A percentile compares a stretch with the other conserved stretches of the same genome.
phyloP scores from a whole-genome alignment of 2,797 vertebrate species.

The Heliangelus exortis region DNA sequence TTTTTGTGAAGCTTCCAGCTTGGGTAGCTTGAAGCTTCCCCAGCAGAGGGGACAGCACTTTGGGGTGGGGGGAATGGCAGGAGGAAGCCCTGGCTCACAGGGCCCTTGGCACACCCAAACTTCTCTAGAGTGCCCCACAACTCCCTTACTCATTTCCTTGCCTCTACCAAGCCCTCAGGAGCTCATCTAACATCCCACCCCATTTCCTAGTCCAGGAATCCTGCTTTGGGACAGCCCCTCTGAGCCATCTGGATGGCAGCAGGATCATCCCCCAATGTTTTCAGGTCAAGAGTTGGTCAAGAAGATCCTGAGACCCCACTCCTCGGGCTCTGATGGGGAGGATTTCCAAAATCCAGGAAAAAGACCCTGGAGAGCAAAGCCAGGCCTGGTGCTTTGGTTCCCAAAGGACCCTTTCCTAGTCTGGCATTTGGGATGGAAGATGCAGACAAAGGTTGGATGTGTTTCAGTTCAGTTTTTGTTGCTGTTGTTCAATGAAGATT shows the following conservation, averaged over 20 bases:
- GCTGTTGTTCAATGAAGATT: neutral
- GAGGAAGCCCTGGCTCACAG: neutral
- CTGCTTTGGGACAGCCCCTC: neutral
- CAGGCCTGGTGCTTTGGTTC: neutral
- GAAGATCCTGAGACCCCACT: neutral
- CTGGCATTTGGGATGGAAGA: neutral
- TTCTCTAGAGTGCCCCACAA: neutral
- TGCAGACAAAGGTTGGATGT: neutral
- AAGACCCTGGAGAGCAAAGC: neutral
- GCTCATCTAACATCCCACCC: neutral
- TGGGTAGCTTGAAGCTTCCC: too few species aligned
- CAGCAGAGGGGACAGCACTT: neutral
- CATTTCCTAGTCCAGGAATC: neutral
- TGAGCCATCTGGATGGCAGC: neutral
- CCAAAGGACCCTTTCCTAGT: neutral
- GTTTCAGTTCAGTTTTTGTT: neutral
- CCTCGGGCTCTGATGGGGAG: neutral
- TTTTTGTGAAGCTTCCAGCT: neutral
- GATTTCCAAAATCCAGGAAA: neutral
- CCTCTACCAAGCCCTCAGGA: neutral
- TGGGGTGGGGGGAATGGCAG: neutral
- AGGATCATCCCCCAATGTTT: neutral
- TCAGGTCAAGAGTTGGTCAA: neutral
- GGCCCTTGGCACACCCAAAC: accelerated
- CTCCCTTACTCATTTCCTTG: neutral